Conservation (phyloP, 2,888 invertebrate genomes). For the Apantesis nais region DNA sequence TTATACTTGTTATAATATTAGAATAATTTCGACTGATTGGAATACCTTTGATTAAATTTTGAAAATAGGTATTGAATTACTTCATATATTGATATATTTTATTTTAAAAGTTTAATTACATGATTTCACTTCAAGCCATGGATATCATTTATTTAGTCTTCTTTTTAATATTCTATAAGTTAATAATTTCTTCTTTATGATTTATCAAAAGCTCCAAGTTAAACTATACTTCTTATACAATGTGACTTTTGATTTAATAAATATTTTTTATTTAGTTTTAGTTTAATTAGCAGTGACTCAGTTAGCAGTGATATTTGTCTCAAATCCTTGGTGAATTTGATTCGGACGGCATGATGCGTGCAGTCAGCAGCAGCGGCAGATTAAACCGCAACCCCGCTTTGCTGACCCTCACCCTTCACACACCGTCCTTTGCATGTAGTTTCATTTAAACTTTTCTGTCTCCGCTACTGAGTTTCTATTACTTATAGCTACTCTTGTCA, state of each 20-base stretch:
- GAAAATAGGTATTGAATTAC: slow-evolving; percentile 7
- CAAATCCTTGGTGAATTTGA: slow-evolving; percentile 57
- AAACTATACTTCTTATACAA: slow-evolving; percentile 42
- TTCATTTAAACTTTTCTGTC: slow-evolving; percentile 51
- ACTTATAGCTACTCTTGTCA: slow-evolving; percentile 73
- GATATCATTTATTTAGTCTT: slow-evolving; percentile 28
- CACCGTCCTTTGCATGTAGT: slow-evolving; percentile 28
- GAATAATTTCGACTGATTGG: slow-evolving; percentile 12
- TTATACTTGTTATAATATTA: slow-evolving; percentile 10
- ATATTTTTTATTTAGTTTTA: slow-evolving; percentile 73
- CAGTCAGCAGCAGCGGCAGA: slow-evolving; percentile 26
- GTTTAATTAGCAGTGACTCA: slow-evolving; percentile 65
- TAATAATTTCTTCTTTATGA: slow-evolving; percentile 35
- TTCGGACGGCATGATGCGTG: slow-evolving; percentile 32
- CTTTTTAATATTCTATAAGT: slow-evolving; percentile 41
- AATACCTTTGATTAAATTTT: background rate
- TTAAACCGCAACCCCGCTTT: slow-evolving; percentile 2
- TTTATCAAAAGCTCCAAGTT: slow-evolving; percentile 39
- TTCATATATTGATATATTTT: slow-evolving; percentile 17
- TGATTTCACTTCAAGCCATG: slow-evolving; percentile 26
- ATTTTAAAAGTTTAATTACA: slow-evolving; percentile 35
- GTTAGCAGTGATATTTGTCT: slow-evolving; percentile 64
- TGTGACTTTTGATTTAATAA: slow-evolving; percentile 59
- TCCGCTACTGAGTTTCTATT: slow-evolving; percentile 71
- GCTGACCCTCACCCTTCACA: slow-evolving; percentile 29